A percentile compares a stretch with the other conserved stretches of the same genome.
These are phyloP conservation scores for Agrypnus murinus DNA, from an alignment of 2,888 invertebrate species.

Conservation along the genomic window DNA sequence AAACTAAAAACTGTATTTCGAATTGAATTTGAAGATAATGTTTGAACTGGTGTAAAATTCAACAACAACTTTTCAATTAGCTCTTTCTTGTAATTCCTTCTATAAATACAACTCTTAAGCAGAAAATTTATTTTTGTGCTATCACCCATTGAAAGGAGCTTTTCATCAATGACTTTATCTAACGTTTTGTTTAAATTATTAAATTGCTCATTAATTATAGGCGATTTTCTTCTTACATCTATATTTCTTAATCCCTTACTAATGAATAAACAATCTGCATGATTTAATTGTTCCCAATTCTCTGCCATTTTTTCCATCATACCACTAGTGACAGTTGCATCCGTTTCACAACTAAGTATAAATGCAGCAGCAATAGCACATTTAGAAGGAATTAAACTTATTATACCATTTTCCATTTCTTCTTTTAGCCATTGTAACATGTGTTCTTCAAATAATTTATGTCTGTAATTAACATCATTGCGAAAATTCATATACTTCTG, in stretches of 20 bases:
- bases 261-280: conserved; percentile 69
- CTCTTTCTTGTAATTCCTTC: conserved; percentile 66
- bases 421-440: conserved; percentile 68
- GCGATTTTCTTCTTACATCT: conserved; percentile 48
- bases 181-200: conserved; percentile 58
- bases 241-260: conserved; percentile 71
- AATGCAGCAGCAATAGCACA: conserved; percentile 70
- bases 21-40: conserved; percentile 71
- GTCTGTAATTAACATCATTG: conserved; percentile 73
- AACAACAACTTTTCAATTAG: conserved; percentile 67
- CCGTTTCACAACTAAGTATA: conserved; percentile 70
- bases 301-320: conserved; percentile 68
- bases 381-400: conserved; percentile 68
- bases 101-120: conserved; percentile 60
- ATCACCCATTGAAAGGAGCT: conserved; percentile 56
- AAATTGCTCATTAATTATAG: conserved; percentile 41
- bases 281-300: conserved; percentile 69
- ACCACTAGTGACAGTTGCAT: conserved; percentile 64
- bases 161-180: conserved; percentile 65
- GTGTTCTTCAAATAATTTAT: conserved; percentile 70
- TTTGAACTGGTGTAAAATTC: conserved; percentile 64
- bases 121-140: conserved; percentile 54
- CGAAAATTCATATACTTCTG: conserved; percentile 75
- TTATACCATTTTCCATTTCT: conserved; percentile 65
- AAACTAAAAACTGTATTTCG: conserved; percentile 71